A percentile compares a stretch with the other conserved stretches of the same genome.
Conservation (phyloP, 1,140 invertebrate genomes). For the Bombus superbus region DNA sequence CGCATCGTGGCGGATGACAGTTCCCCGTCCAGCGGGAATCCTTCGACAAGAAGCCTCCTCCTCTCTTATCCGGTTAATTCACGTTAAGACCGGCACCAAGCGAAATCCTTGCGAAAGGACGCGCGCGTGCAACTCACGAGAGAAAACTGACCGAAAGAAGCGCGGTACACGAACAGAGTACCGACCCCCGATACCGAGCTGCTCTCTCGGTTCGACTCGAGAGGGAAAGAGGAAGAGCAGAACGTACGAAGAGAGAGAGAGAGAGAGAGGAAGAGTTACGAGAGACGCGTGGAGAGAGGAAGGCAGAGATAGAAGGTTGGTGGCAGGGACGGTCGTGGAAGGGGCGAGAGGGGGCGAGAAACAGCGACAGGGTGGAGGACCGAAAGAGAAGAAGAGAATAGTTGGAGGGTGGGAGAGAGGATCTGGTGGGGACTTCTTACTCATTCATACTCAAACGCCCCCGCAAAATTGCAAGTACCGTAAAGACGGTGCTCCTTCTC, state of each 20-base stretch:
- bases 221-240: conserved; percentile 52
- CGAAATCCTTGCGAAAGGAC: conserved; percentile 57
- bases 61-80: conserved; percentile 41
- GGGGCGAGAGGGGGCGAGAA: conserved; percentile 39
- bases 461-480: conserved; percentile 67
- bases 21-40: conserved; percentile 57
- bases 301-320: not conserved
- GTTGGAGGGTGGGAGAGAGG: conserved; percentile 34
- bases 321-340: not conserved
- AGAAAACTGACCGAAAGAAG: conserved; percentile 79
- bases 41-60: not conserved
- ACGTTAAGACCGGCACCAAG: conserved; percentile 27
- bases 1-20: conserved; percentile 68
- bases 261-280: conserved; percentile 8
- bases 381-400: conserved; percentile 44
- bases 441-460: conserved; percentile 80
- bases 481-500: conserved; percentile 45
- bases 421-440: conserved; percentile 71
- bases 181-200: conserved; percentile 68
- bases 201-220: conserved; percentile 46
- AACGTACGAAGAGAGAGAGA: not conserved
- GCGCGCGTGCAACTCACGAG: conserved; percentile 61
- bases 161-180: conserved; percentile 68
- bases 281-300: conserved; percentile 48
- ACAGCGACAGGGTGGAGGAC: conserved; percentile 63